Conservation (phyloP, 2,113 vertebrate species). For the Halcyon malimbica region DNA sequence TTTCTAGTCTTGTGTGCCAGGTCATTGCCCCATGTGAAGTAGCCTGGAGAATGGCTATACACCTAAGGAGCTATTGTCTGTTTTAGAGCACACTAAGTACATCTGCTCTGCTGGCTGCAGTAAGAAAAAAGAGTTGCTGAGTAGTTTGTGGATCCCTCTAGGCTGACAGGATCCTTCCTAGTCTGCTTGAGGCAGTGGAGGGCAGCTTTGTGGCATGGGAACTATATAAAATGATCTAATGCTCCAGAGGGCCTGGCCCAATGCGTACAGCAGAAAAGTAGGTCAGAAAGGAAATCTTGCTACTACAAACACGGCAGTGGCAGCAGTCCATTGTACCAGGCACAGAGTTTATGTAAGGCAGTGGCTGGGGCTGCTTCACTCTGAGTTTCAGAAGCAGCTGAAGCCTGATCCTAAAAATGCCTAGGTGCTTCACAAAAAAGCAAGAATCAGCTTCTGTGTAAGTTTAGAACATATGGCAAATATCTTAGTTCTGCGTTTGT, state of each 20-base stretch:
- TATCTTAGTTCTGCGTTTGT: not conserved
- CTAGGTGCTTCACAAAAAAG: not conserved
- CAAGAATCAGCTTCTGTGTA: not conserved
- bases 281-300: slow-evolving; percentile 45
- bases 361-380: not conserved
- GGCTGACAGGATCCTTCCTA: not conserved
- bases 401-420: not conserved
- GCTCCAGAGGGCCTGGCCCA: not conserved
- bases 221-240: not conserved
- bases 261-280: slow-evolving; percentile 34
- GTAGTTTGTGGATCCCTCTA: not conserved
- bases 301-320: slow-evolving; percentile 29
- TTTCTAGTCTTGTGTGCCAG: not conserved
- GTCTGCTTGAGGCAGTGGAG: not conserved
- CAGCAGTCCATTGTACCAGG: slow-evolving; percentile 14
- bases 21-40: not conserved
- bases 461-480: not conserved
- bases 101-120: not conserved
- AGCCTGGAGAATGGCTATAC: not conserved
- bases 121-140: not conserved
- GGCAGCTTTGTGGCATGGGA: not conserved
- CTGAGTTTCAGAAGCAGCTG: not conserved
- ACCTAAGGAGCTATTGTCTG: not conserved
- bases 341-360: slow-evolving; percentile 35
- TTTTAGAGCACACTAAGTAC: not conserved